phyloP scores from a whole-genome alignment of 1,140 invertebrate genomes.

The Achatina immaculata region DNA sequence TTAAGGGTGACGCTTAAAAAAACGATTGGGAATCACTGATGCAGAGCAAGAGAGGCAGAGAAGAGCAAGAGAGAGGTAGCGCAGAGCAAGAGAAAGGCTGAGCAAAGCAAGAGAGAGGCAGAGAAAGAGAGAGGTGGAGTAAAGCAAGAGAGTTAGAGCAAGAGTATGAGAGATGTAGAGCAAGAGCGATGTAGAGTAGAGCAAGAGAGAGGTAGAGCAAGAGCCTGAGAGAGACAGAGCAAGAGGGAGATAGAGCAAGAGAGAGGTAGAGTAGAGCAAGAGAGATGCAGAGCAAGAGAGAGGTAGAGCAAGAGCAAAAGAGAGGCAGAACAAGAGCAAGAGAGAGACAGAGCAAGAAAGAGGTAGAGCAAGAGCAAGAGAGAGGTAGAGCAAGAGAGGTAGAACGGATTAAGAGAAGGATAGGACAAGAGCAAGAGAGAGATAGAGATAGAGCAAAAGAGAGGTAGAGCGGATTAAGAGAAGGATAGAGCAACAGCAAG shows the following conservation, averaged over 20 bases:
- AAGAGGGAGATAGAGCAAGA: too few species aligned
- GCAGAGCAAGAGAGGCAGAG: not conserved
- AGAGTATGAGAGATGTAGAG: not conserved
- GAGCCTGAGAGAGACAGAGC: not conserved
- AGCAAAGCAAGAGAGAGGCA: not conserved
- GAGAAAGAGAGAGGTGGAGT: not conserved
- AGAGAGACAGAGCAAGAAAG: too few species aligned
- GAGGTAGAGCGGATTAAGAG: not conserved
- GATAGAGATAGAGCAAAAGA: not conserved
- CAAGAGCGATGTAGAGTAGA: not conserved
- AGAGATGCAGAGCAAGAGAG: too few species aligned
- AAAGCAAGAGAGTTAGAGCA: not conserved
- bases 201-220: not conserved
- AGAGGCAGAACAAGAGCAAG: too few species aligned
- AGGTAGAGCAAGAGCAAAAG: too few species aligned
- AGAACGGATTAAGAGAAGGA: too few species aligned
- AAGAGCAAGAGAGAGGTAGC: not conserved
- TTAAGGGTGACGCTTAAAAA: too few species aligned
- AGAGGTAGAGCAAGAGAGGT: too few species aligned
- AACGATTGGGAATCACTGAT: too few species aligned
- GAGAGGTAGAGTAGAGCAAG: too few species aligned
- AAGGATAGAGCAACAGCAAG: not conserved
- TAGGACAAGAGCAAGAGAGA: too few species aligned
- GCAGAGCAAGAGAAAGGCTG: not conserved
- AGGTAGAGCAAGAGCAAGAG: too few species aligned